Base-by-base conservation (phyloP, 2,797 vertebrate genomes). In the Nannoperca obscura region DNA sequence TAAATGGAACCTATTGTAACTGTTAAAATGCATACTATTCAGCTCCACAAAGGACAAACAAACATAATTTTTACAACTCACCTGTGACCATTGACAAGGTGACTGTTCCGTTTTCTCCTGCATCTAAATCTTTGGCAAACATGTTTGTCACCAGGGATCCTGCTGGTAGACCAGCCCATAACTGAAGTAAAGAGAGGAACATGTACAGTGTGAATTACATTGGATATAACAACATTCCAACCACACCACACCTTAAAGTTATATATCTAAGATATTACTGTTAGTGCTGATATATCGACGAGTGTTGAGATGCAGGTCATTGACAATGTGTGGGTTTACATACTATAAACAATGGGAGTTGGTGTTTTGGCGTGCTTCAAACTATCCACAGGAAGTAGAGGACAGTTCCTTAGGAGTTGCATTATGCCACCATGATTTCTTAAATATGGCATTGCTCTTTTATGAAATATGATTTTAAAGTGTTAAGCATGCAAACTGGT, bases 111-210 rank as follows among this genome's bases (percentile, higher is more conserved):
- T 97, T 99, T 83, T 93, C 95, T 82, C 97, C 98, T 78, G 95
- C 94, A 89, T 99, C 97, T 0, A 89, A 87, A 74, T 99, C 98
- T 92, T 97, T 98, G 65, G 98, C 97, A 89, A 97, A 97, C 84
- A 97, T 53, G 53, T 94, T 96, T 15, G 95, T 92, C 73, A 98
- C 93, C 76, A 97, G 81, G 0, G 94, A 96, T 68, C 95, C 96
- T 59, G 92, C 75, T 0, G 96, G 94, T 3, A 95, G 91, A 19
- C 93, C 95, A 60, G 96, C 95, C 95, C 96, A 95, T 76, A 97
- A 93, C 98, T 99, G 89, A 9, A 71, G 59, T 1, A 17, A 27
- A 27, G 7, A 76, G 2, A 71, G 10, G 2, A 68, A 54, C 3
- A 5, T 34, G 2, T 4, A 19, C 7, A 54, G 9, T 7, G 32